These are phyloP conservation scores for Eucera pruinosa DNA, from an alignment of 2,888 invertebrate species.

Conservation along the genomic window DNA sequence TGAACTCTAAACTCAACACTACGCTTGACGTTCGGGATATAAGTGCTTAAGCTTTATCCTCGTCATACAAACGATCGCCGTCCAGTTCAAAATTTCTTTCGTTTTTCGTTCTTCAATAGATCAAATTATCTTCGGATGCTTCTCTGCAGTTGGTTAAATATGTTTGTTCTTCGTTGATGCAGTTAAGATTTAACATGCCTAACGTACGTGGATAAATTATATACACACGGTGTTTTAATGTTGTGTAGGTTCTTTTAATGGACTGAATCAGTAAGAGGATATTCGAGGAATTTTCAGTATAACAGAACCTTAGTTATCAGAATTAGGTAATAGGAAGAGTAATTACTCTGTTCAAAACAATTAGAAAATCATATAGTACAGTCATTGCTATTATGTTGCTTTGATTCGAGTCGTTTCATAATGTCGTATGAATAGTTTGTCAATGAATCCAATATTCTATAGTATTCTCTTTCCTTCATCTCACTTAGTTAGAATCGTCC, in stretches of 20 bases:
- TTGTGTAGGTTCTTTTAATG: too few relatives aligned
- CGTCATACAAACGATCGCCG: constrained; percentile 56
- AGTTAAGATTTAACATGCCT: neutral
- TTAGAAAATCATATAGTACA: too few relatives aligned
- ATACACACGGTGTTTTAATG: neutral
- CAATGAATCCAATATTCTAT: too few relatives aligned
- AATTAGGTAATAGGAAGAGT: neutral
- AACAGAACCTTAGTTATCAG: neutral
- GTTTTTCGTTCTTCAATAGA: neutral
- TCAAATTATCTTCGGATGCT: neutral
- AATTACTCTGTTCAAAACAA: too few relatives aligned
- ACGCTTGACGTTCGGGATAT: constrained; percentile 6
- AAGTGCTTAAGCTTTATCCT: constrained; percentile 10
- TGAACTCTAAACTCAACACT: constrained; percentile 83
- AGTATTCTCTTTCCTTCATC: too few relatives aligned
- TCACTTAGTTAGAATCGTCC: too few relatives aligned
- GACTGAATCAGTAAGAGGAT: too few relatives aligned
- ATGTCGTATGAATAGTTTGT: too few relatives aligned
- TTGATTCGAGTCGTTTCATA: too few relatives aligned
- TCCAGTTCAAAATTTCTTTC: constrained; percentile 50
- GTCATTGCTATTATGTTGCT: too few relatives aligned
- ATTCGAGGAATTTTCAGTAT: neutral
- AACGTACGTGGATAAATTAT: neutral
- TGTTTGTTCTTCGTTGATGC: neutral
- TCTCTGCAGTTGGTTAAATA: neutral